Percentiles rank a stretch among this genome's conserved stretches.
These are phyloP conservation scores for Acanthococcus lagerstroemiae DNA, from an alignment of 2,888 invertebrate species.

Conservation along the genomic window DNA sequence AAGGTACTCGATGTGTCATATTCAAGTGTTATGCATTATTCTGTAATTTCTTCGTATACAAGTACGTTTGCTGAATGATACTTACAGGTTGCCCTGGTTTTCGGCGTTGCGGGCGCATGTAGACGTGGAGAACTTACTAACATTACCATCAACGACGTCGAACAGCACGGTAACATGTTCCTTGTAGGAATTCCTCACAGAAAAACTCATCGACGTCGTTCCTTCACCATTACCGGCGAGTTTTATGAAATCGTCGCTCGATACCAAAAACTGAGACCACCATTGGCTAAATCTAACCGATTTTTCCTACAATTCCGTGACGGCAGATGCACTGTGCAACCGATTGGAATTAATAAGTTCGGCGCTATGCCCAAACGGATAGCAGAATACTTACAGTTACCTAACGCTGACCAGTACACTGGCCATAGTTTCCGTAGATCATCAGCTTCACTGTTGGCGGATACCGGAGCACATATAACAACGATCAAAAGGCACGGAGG, in stretches of 20 bases:
- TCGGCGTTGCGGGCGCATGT: background rate
- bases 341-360: slow-evolving; percentile 10
- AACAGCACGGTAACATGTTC: background rate
- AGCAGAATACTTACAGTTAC: slow-evolving; percentile 8
- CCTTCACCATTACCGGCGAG: background rate
- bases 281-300: background rate
- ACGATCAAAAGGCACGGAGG: slow-evolving; percentile 35
- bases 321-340: slow-evolving; percentile 10
- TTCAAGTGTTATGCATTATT: too few relatives aligned
- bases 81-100: background rate
- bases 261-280: slow-evolving; percentile 11
- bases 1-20: background rate
- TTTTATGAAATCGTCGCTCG: background rate
- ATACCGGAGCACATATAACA: slow-evolving; percentile 35
- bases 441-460: slow-evolving; percentile 34
- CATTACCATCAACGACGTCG: background rate
- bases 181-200: background rate
- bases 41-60: background rate
- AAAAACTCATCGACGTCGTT: background rate
- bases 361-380: slow-evolving; percentile 16
- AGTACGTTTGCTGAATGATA: background rate
- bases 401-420: slow-evolving; percentile 39
- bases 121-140: background rate
- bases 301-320: slow-evolving; percentile 16
- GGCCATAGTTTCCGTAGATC: slow-evolving; percentile 37